Percentiles rank a stretch among this genome's conserved stretches.
Evolutionary conservation across 1,140 invertebrate species (phyloP).

Genomic region (Meteorus sp.): DNA sequence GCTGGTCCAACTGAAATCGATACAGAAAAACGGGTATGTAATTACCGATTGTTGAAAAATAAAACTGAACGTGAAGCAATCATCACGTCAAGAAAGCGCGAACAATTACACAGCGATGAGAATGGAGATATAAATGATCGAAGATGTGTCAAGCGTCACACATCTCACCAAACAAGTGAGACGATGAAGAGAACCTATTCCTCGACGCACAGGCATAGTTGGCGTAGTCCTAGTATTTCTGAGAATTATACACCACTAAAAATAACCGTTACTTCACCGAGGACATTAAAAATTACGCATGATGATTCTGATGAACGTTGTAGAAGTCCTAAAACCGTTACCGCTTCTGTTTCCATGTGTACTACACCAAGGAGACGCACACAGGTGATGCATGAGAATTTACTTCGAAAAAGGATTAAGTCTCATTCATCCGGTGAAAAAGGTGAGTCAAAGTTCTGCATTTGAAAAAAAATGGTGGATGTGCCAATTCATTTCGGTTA

Average conservation of each 20-base stretch:
- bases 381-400: conserved; percentile 17
- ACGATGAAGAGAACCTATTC: conserved; percentile 23
- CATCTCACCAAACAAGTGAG: not conserved
- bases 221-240: conserved; percentile 34
- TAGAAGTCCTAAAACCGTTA: too few relatives aligned
- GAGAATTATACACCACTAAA: conserved; percentile 47
- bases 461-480: too few relatives aligned
- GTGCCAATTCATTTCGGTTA: too few relatives aligned
- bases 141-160: conserved; percentile 13
- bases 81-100: conserved; percentile 41
- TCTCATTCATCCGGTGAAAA: conserved; percentile 1
- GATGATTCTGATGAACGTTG: conserved; percentile 5
- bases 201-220: conserved; percentile 34
- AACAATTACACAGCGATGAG: not conserved
- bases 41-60: conserved; percentile 34
- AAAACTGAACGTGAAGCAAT: conserved; percentile 14
- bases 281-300: conserved; percentile 27
- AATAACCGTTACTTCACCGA: conserved; percentile 47
- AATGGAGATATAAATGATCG: conserved; percentile 15
- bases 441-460: conserved; percentile 20
- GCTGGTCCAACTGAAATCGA: conserved; percentile 37
- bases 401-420: conserved; percentile 15
- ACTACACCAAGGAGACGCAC: conserved; percentile 23
- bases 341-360: not conserved
- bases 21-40: conserved; percentile 41